Evolutionary conservation across 2,113 vertebrate species (phyloP), one percentile per base, ranked within the genome.

Genomic region (Malaclemys terrapin): DNA sequence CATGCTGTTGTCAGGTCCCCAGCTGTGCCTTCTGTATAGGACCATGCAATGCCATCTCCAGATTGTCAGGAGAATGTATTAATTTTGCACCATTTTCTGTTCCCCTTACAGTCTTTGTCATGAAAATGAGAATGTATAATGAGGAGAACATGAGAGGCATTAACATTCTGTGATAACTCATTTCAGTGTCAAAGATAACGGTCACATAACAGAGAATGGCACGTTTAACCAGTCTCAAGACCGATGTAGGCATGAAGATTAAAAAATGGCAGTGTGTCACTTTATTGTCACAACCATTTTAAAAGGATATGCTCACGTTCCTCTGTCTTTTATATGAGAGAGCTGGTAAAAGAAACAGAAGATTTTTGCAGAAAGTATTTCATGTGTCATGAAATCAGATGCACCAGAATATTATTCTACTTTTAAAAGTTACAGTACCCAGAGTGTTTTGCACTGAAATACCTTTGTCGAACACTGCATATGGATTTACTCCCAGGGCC

Each of bases 21-120:
- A 97, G 65, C 90, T 97, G 88, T 93, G 84, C 45, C 86, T 96
- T 98, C 96, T 96, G 22, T 94, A 87, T 56, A 97, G 88, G 95
- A 93, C 93, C 89, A 94, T 91, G 87, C 90, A 85, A 92, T 92
- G 81, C 50, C 93, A 83, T 95, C 90, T 97, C 90, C 90, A 96
- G 91, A 96, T 93, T 97, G 93, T 96, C 91, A 96, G 89, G 93
- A 94, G 65, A 97, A 97, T 2, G 42, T 92, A 93, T 87, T 95
- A 96, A 97, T 97, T 97, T 96, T 93, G 82, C 50, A 91, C 54
- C 52, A 93, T 96, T 96, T 98, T 97, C 84, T 94, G 83, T 97
- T 97, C 82, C 83, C 85, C 96, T 96, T 90, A 76, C 50, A 29
- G 20, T 91, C 72, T 97, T 97, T 96, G 93, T 97, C 95, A 97